phyloP scores from a whole-genome alignment of 2,888 invertebrate species.

The Mesorhabditis sp. region DNA sequence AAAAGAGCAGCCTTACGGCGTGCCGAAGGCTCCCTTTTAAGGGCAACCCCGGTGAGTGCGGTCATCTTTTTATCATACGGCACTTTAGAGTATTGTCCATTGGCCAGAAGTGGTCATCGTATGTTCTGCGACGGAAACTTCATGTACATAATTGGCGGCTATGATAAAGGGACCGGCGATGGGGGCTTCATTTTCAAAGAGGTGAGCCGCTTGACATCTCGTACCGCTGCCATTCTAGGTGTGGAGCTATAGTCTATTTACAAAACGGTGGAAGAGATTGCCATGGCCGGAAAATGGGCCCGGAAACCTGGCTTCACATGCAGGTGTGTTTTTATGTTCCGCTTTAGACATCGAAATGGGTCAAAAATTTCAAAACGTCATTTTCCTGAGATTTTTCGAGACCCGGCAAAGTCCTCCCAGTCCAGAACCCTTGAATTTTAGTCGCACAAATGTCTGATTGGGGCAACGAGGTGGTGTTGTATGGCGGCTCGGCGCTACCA shows the following conservation, averaged over 20 bases:
- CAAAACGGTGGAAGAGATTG: background rate
- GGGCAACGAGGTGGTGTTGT: background rate
- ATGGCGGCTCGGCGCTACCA: background rate
- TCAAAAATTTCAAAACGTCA: background rate
- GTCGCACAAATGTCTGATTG: background rate
- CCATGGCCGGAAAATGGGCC: background rate
- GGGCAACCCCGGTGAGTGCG: too few relatives aligned
- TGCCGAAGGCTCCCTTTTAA: too few relatives aligned
- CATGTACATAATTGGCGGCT: constrained; percentile 50
- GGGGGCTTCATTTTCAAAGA: constrained; percentile 18
- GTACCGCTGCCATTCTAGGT: background rate
- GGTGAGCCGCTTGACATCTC: constrained; percentile 7
- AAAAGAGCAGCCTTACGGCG: too few relatives aligned
- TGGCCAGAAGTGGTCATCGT: constrained; percentile 44
- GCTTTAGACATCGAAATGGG: background rate
- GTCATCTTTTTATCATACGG: too few relatives aligned
- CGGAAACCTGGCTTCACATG: background rate
- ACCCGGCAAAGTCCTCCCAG: too few relatives aligned
- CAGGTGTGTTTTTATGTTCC: background rate
- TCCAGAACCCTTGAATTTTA: background rate
- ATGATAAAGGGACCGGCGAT: constrained; percentile 8
- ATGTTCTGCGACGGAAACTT: constrained; percentile 42
- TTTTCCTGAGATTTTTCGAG: too few relatives aligned
- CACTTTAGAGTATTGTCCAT: constrained; percentile 13
- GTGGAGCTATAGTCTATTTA: background rate